A percentile compares a stretch with the other conserved stretches of the same genome.
Conservation (phyloP, 2,888 invertebrate genomes). For the Fissipunctia ypsillon region DNA sequence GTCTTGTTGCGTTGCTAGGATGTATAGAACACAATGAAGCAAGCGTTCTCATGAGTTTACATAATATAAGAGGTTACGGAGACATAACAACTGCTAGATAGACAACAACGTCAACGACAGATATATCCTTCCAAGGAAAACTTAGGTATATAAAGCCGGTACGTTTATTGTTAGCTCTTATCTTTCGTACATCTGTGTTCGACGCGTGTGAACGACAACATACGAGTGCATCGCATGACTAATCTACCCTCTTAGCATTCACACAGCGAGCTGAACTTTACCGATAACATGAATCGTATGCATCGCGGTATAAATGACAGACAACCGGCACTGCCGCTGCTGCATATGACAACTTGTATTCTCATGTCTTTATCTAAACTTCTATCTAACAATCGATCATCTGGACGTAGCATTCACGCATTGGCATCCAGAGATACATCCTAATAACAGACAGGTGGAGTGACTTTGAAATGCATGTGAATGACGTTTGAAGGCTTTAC, state of each 20-base stretch:
- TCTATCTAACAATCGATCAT: conserved; percentile 51
- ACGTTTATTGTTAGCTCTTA: conserved; percentile 65
- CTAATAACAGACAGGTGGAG: conserved; percentile 34
- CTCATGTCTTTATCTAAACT: conserved; percentile 43
- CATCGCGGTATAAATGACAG: conserved; percentile 70
- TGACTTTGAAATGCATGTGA: conserved; percentile 14
- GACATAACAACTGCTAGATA: conserved; percentile 41
- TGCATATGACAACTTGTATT: conserved; percentile 50
- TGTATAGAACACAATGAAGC: conserved; percentile 45
- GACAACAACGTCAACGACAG: conserved; percentile 49
- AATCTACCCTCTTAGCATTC: conserved; percentile 85
- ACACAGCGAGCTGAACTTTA: conserved; percentile 74
- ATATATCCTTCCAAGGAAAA: conserved; percentile 59
- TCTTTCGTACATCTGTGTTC: conserved; percentile 77
- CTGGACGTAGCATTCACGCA: conserved; percentile 31
- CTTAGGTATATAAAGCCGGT: conserved; percentile 55
- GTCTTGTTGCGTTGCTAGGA: conserved; percentile 16
- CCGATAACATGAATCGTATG: conserved; percentile 78
- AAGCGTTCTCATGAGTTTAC: conserved; percentile 42
- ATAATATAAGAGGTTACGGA: conserved; percentile 49
- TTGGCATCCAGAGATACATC: conserved; percentile 35
- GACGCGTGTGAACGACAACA: conserved; percentile 84
- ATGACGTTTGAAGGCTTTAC: conserved; percentile 14
- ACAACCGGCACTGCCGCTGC: conserved; percentile 51
- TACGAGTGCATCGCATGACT: conserved; percentile 82